A percentile compares a stretch with the other conserved stretches of the same genome.
phyloP scores from a whole-genome alignment of 2,797 vertebrate species.

The Rhynchonycteris naso region DNA sequence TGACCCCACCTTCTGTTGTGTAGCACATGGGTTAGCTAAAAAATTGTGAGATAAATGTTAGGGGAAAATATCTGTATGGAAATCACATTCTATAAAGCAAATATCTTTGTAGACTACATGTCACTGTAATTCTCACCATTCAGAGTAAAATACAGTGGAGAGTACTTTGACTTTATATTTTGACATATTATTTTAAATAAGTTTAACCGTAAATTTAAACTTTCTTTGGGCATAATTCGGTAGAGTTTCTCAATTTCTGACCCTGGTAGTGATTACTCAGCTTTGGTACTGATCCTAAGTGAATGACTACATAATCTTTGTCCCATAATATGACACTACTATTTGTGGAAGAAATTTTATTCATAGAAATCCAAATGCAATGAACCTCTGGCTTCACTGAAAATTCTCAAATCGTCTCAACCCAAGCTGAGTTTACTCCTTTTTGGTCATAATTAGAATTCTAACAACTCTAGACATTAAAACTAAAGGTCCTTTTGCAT shows the following conservation, averaged over 20 bases:
- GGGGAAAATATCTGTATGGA: not conserved
- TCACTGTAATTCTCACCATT: not conserved
- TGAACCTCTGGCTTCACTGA: not conserved
- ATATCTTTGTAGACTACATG: conserved; percentile 1
- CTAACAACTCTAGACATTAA: not conserved
- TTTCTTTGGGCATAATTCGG: not conserved
- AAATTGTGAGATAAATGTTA: conserved; percentile 28
- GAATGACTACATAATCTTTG: not conserved
- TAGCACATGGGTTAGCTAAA: conserved; percentile 27
- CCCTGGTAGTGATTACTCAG: not conserved
- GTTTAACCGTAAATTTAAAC: not conserved
- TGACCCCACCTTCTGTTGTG: conserved; percentile 34
- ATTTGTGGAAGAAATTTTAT: not conserved
- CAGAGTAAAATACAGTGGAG: not conserved
- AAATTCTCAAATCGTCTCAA: not conserved
- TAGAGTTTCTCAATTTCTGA: conserved; percentile 20
- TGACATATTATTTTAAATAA: not conserved
- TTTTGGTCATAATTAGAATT: not conserved
- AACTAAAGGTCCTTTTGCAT: not conserved
- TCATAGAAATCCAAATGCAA: conserved; percentile 9
- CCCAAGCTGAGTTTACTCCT: not conserved
- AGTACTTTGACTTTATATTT: not conserved
- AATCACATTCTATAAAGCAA: conserved; percentile 47
- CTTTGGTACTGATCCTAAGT: not conserved
- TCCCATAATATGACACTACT: not conserved